A percentile compares a stretch with the other conserved stretches of the same genome.
These are phyloP conservation scores for Aphis gossypii DNA, from an alignment of 1,140 invertebrate species.

Conservation along the genomic window DNA sequence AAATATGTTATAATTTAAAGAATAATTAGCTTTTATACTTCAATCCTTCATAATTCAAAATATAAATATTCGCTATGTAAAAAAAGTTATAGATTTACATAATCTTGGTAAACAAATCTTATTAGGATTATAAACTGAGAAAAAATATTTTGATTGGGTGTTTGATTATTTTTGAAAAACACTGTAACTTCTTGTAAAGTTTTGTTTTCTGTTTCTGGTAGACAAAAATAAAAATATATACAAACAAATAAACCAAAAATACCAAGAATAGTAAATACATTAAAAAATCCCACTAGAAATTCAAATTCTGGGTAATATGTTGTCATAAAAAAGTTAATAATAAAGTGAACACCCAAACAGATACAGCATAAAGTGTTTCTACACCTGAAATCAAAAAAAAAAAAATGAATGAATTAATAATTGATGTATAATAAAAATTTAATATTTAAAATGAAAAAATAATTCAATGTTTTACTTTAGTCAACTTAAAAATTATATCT, in stretches of 20 bases:
- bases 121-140: background rate
- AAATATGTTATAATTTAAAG: background rate
- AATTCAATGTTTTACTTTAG: too few relatives aligned
- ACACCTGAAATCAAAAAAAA: background rate
- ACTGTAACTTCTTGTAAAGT: slow-evolving; percentile 60
- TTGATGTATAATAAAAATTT: too few relatives aligned
- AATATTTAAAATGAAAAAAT: too few relatives aligned
- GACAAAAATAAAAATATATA: slow-evolving; percentile 59
- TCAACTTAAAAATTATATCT: too few relatives aligned
- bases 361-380: slow-evolving; percentile 59
- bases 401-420: too few relatives aligned
- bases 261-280: slow-evolving; percentile 59
- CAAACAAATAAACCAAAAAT: slow-evolving; percentile 57
- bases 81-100: background rate
- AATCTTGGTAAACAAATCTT: background rate
- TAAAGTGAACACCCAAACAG: slow-evolving; percentile 58
- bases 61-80: background rate
- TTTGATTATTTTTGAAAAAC: slow-evolving; percentile 53
- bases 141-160: background rate
- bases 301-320: slow-evolving; percentile 59
- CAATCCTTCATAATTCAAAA: background rate
- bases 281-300: slow-evolving; percentile 12
- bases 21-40: background rate
- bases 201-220: slow-evolving; percentile 61
- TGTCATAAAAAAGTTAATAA: slow-evolving; percentile 58